Evolutionary conservation across 1,140 invertebrate genomes (phyloP), one percentile per base, ranked within the genome.

Genomic region (Platyscapa corneri): DNA sequence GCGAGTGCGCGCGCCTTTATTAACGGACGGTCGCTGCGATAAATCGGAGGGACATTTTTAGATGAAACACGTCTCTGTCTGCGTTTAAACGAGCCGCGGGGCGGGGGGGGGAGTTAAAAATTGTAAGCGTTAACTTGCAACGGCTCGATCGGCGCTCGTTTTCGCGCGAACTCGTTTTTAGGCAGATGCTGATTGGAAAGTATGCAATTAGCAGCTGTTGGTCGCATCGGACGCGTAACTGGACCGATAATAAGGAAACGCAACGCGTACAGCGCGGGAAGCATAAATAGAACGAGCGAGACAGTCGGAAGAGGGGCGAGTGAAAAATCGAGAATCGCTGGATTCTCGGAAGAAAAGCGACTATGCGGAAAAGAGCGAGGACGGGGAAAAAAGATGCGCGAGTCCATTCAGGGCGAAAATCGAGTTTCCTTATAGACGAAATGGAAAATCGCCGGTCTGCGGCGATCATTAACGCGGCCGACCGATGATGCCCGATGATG

Each of bases 391-490:
- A 53, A 18, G 16, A 53, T 56, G 10, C 18, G 37, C 79, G 37
- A 23, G 39, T 34, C 30, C 34, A 37, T 27, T 37, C 7, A 37
- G 72, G 23, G 34, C 14, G 18, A 46, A 79, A 85, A 76, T 72
- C 84, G 46, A 37, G 60, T 75, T 75, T 79, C 83, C 76, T 77
- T 77, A 82, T 86, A 86, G 37, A 60, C 87, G 80, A 87, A 86
- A 85, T 87, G 86, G 81, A 82, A 87, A 87, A 89, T 88, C 87
- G 86, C 87, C 84, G 65, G 74, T 32, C 7, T n/a, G 42, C 34
- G 27, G 7, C 16, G 64, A 74, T 74, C 80, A 82, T 82, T 82
- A 82, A 82, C 80, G 72, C 80, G 49, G 46, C 67, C 27, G 56
- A 23, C 3, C 23, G 56, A 60, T 60, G 56, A 60, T 27, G 64